A percentile compares a stretch with the other conserved stretches of the same genome.
Evolutionary conservation across 2,888 invertebrate genomes (phyloP).

Genomic region (Tanytarsus gracilentus): DNA sequence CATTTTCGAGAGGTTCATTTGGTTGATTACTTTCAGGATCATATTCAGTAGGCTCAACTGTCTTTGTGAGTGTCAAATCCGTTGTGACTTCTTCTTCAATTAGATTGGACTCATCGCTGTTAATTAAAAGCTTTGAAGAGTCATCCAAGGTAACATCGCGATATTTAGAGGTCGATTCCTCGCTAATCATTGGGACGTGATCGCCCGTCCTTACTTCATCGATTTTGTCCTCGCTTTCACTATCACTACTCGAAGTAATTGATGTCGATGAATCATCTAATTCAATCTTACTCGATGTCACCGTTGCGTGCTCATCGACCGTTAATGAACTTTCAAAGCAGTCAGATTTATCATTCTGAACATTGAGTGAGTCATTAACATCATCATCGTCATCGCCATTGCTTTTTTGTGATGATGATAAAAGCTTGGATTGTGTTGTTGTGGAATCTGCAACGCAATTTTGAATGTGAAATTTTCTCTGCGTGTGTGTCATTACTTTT

Average conservation of each 20-base stretch:
- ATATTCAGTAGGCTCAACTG: constrained; percentile 11
- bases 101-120: constrained; percentile 17
- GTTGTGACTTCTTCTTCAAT: not conserved
- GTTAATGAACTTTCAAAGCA: too few species aligned
- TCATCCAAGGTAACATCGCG: not conserved
- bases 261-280: not conserved
- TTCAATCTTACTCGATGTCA: not conserved
- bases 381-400: constrained; percentile 30
- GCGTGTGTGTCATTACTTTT: too few species aligned
- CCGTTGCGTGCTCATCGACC: not conserved
- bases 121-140: constrained; percentile 9
- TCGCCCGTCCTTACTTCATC: not conserved
- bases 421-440: constrained; percentile 34
- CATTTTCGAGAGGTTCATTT: not conserved
- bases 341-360: not conserved
- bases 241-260: not conserved
- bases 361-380: too few species aligned
- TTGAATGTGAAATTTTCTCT: too few species aligned
- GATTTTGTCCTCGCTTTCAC: not conserved
- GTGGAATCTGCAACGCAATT: constrained; percentile 29
- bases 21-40: not conserved
- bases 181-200: not conserved
- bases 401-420: constrained; percentile 32
- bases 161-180: too few species aligned
- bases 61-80: constrained; percentile 19